Conservation (phyloP, 2,797 vertebrate genomes). For the Morus bassanus region DNA sequence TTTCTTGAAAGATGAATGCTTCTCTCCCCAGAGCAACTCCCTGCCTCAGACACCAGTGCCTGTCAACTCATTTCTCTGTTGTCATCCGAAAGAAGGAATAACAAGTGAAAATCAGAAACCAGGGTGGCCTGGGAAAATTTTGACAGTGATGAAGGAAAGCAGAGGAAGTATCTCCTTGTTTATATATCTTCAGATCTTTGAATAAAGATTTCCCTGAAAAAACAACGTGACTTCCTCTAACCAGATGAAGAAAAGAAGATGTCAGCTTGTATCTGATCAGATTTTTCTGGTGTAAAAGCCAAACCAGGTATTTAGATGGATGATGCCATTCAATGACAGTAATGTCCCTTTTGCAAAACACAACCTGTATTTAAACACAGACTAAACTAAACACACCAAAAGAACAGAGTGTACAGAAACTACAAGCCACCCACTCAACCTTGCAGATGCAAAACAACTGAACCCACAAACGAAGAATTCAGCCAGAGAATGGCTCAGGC, state of each 20-base stretch:
- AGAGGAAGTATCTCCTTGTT: slow-evolving; percentile 28
- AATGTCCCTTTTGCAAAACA: not conserved
- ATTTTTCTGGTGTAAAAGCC: not conserved
- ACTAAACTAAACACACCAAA: not conserved
- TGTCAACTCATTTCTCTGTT: slow-evolving; percentile 18
- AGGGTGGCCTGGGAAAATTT: not conserved
- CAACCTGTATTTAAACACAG: not conserved
- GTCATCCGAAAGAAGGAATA: not conserved
- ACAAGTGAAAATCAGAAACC: slow-evolving; percentile 20
- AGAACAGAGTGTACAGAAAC: slow-evolving; percentile 34
- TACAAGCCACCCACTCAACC: slow-evolving; percentile 18
- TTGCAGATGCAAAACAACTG: slow-evolving; percentile 22
- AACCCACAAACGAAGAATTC: not conserved
- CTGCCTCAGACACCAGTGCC: not conserved
- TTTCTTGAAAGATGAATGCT: not conserved
- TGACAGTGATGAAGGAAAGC: slow-evolving; percentile 26
- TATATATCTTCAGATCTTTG: not conserved
- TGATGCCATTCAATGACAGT: not conserved
- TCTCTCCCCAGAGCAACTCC: not conserved
- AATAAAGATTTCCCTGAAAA: slow-evolving; percentile 16
- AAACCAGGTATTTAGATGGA: not conserved
- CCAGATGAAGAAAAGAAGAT: not conserved
- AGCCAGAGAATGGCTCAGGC: not conserved
- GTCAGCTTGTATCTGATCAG: slow-evolving; percentile 10
- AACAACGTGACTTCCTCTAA: not conserved